These are phyloP conservation scores for Graptemys geographica DNA, from an alignment of 2,797 vertebrate genomes.

Conservation along the genomic window DNA sequence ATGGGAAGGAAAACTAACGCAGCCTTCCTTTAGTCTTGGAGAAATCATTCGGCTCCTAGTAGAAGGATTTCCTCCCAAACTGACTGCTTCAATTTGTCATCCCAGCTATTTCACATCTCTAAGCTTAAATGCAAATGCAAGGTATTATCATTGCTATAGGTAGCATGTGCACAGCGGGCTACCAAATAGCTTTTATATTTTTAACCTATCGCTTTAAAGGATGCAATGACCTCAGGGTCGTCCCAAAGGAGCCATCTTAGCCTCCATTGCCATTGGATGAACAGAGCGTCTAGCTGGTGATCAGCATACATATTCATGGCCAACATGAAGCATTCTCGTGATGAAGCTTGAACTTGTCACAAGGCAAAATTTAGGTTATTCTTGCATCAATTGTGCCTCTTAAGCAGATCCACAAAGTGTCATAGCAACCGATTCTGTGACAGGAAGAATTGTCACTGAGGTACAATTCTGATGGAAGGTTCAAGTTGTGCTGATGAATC, in stretches of 20 bases:
- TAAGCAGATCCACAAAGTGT: conserved; percentile 37
- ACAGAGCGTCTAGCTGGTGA: conserved; percentile 17
- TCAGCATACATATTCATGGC: conserved; percentile 50
- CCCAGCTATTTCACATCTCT: neutral
- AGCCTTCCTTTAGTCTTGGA: neutral
- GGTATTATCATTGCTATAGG: neutral
- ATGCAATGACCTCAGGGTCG: neutral
- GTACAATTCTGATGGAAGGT: conserved; percentile 12
- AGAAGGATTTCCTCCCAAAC: neutral
- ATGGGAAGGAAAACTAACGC: neutral
- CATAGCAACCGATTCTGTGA: conserved; percentile 39
- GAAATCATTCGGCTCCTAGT: neutral
- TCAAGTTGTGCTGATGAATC: conserved; percentile 16
- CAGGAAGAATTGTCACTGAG: neutral
- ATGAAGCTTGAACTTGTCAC: conserved; percentile 47
- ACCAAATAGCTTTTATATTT: conserved; percentile 31
- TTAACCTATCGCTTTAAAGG: conserved; percentile 33
- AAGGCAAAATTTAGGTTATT: conserved; percentile 37
- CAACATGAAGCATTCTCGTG: conserved; percentile 26
- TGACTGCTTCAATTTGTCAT: neutral
- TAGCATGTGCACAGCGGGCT: neutral
- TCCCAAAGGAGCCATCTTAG: conserved; percentile 1
- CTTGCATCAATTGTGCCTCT: neutral
- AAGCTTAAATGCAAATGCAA: neutral
- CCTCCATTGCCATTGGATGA: conserved; percentile 6